phyloP scores from a whole-genome alignment of 1,140 invertebrate species.

The Habropoda laboriosa region DNA sequence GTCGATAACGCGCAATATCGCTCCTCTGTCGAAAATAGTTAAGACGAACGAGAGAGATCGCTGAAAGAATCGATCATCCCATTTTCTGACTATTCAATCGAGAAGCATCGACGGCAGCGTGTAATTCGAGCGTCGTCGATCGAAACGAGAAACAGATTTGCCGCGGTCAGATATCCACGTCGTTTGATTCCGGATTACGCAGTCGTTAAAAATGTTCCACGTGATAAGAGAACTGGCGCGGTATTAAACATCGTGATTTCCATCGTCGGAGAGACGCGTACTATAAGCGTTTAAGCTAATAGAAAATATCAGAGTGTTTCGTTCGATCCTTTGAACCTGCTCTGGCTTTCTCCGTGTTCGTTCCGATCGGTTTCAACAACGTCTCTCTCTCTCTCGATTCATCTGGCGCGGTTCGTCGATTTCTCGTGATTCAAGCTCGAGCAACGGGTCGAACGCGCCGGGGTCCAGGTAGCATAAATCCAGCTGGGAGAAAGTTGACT shows the following conservation, averaged over 20 bases:
- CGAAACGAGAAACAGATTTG: constrained; percentile 49
- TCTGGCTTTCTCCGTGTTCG: constrained; percentile 5
- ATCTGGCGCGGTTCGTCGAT: neutral
- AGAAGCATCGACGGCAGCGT: neutral
- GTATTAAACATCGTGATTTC: constrained; percentile 34
- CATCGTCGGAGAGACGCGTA: constrained; percentile 2
- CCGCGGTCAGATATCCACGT: constrained; percentile 46
- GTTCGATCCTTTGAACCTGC: constrained; percentile 37
- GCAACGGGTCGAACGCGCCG: neutral
- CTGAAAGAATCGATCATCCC: constrained; percentile 7
- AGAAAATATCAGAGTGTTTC: constrained; percentile 29
- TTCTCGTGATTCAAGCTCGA: neutral
- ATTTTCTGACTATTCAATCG: constrained; percentile 58
- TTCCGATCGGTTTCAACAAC: neutral
- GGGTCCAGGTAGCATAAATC: constrained; percentile 5
- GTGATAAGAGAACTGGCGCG: constrained; percentile 59
- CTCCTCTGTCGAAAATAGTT: neutral
- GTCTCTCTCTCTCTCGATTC: neutral
- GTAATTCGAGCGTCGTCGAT: constrained; percentile 21
- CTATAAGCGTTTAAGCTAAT: constrained; percentile 25
- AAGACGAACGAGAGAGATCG: no score
- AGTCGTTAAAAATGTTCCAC: constrained; percentile 55
- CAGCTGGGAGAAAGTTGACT: constrained; percentile 6
- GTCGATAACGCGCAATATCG: neutral
- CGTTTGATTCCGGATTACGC: constrained; percentile 49